These are phyloP conservation scores for Esperia sulphurella DNA, from an alignment of 2,888 invertebrate genomes.

Conservation along the genomic window DNA sequence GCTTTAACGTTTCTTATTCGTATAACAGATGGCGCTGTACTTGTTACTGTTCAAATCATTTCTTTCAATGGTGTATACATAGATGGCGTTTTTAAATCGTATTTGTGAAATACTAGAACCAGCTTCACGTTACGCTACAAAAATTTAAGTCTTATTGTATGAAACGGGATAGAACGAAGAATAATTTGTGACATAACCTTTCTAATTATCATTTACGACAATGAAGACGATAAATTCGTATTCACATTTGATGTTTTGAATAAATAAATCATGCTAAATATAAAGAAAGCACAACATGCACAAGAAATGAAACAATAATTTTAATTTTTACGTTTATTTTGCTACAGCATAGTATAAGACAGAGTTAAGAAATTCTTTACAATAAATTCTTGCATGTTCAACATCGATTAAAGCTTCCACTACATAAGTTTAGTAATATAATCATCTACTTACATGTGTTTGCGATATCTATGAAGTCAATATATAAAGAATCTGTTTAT, in stretches of 20 bases:
- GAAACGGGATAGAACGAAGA: too few relatives aligned
- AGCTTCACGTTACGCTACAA: too few relatives aligned
- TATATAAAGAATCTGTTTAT: too few relatives aligned
- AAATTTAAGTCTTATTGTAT: too few relatives aligned
- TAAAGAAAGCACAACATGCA: conserved; percentile 2
- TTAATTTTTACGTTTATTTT: conserved; percentile 59
- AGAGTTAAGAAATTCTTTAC: conserved; percentile 59
- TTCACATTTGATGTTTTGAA: too few relatives aligned
- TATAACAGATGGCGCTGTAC: conserved; percentile 39
- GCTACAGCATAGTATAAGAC: conserved; percentile 57
- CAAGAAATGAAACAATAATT: conserved; percentile 56
- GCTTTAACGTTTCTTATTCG: conserved; percentile 50
- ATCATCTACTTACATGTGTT: conserved; percentile 46
- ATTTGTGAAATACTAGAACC: too few relatives aligned
- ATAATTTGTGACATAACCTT: too few relatives aligned
- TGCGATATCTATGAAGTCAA: neutral
- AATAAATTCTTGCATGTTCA: conserved; percentile 51
- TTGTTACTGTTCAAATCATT: conserved; percentile 10
- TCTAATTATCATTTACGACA: too few relatives aligned
- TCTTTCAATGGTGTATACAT: neutral
- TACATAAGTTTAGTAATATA: conserved; percentile 37
- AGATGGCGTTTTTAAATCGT: neutral
- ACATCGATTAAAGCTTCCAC: conserved; percentile 62
- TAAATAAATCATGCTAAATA: neutral
- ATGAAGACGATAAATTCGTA: too few relatives aligned